Percentiles rank a stretch among this genome's conserved stretches.
Conservation (phyloP, 2,113 vertebrate genomes). For the Dicentrarchus labrax region DNA sequence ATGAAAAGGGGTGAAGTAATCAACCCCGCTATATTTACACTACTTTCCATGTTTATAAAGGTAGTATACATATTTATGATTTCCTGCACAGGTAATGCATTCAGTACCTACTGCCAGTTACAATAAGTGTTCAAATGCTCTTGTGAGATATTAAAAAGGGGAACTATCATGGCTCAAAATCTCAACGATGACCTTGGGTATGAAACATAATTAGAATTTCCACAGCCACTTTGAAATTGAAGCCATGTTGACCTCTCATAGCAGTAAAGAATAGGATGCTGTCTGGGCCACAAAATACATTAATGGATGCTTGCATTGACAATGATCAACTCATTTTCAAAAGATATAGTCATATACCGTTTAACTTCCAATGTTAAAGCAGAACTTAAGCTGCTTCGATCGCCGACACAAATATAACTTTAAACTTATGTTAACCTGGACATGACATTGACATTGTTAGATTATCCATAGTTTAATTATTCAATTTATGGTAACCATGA, state of each 20-base stretch:
- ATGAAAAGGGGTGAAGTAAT: neutral
- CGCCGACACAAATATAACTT: too few relatives aligned
- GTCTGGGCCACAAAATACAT: neutral
- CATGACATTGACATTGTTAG: too few relatives aligned
- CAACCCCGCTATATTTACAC: neutral
- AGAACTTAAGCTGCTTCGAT: too few relatives aligned
- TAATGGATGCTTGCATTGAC: too few relatives aligned
- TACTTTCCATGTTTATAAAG: neutral
- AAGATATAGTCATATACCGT: too few relatives aligned
- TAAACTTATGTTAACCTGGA: too few relatives aligned
- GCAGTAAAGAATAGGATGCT: neutral
- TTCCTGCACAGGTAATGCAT: conserved; percentile 19
- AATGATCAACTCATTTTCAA: too few relatives aligned
- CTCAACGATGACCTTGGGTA: conserved; percentile 36
- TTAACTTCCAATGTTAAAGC: too few relatives aligned
- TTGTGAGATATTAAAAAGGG: conserved; percentile 15
- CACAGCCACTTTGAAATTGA: neutral
- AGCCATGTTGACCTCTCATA: neutral
- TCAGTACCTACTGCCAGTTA: neutral
- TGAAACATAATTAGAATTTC: conserved; percentile 24
- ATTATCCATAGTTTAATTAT: too few relatives aligned
- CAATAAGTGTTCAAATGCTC: conserved; percentile 31
- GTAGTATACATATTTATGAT: conserved; percentile 34
- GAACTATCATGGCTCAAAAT: conserved; percentile 15
- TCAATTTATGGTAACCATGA: too few relatives aligned